Evolutionary conservation across 2,113 vertebrate species (phyloP), one percentile per base, ranked within the genome.

Genomic region (Pholis gunnellus): DNA sequence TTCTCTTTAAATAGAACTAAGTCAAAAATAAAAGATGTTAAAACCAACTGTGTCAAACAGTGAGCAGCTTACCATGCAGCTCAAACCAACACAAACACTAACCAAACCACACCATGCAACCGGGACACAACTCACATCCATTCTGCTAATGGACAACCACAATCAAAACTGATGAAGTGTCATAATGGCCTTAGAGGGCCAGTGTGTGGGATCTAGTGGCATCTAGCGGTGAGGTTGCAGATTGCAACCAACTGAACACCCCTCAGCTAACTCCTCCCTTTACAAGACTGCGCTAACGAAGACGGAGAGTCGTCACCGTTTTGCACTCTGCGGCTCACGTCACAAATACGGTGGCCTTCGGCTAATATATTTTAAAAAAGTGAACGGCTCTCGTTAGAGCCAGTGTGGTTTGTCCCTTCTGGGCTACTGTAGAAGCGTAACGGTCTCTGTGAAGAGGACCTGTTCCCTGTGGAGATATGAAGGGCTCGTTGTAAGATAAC

Each of bases 71-170:
- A 31, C 6, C 72, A 73, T 86, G 72, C 63, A 72, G 60, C 40
- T 69, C 25, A 72, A 79, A 42, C 13, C 76, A 60, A 44, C 75
- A 89, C 6, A 52, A 40, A 5, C 13, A 67, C 38, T 13, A 4
- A 27, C 50, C 20, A 61, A 57, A 70, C n/a, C 50, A 72, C 80
- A 81, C 42, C 80, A 72, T 87, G 83, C 85, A 80, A 79, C 75
- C 77, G 40, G n/a, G 2, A 29, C 38, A 31, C 46, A 40, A 38
- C 15, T 18, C 73, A 29, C 11, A 38, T 14, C 0, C 29, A 38
- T 56, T 66, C 38, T 36, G 69, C 6, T 6, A 56, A 72, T n/a
- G 4, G 2, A 50, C 14, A 63, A 36, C 20, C 42, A 63, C 9
- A 27, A 67, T 9, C n/a, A 27, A 27, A 59, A 42, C 25, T 20